A percentile compares a stretch with the other conserved stretches of the same genome.
These are phyloP conservation scores for Amblyopsis rosae DNA, from an alignment of 2,113 vertebrate genomes.

Conservation along the genomic window DNA sequence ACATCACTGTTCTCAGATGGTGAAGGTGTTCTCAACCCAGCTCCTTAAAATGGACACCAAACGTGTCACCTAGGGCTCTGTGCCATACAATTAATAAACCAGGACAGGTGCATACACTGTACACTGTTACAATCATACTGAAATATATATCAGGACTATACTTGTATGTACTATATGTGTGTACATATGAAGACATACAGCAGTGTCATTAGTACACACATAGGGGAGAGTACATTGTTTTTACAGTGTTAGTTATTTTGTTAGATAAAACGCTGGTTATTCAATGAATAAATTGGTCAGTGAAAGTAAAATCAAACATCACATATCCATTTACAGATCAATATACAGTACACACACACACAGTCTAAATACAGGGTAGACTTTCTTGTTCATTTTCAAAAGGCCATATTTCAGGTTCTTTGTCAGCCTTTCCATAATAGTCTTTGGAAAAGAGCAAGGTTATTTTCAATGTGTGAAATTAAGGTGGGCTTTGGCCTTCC, in stretches of 20 bases:
- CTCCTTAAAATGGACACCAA: slow-evolving; percentile 28
- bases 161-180: too few species aligned
- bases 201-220: too few species aligned
- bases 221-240: too few species aligned
- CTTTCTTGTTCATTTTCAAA: slow-evolving; percentile 25
- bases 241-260: too few species aligned
- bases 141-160: too few species aligned
- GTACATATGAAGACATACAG: too few species aligned
- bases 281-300: background rate
- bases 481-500: slow-evolving; percentile 3
- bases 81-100: background rate
- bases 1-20: slow-evolving; percentile 24
- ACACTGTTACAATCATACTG: too few species aligned
- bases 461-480: slow-evolving; percentile 34
- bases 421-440: slow-evolving; percentile 15
- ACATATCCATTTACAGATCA: too few species aligned
- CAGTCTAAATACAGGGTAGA: too few species aligned
- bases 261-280: too few species aligned
- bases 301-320: background rate
- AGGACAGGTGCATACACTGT: too few species aligned
- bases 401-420: slow-evolving; percentile 11
- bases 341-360: too few species aligned
- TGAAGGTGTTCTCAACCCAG: slow-evolving; percentile 22
- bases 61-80: slow-evolving; percentile 8
- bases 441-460: slow-evolving; percentile 19